A percentile compares a stretch with the other conserved stretches of the same genome.
Conservation (phyloP, 2,888 invertebrate genomes). For the Nymphalis urticae region DNA sequence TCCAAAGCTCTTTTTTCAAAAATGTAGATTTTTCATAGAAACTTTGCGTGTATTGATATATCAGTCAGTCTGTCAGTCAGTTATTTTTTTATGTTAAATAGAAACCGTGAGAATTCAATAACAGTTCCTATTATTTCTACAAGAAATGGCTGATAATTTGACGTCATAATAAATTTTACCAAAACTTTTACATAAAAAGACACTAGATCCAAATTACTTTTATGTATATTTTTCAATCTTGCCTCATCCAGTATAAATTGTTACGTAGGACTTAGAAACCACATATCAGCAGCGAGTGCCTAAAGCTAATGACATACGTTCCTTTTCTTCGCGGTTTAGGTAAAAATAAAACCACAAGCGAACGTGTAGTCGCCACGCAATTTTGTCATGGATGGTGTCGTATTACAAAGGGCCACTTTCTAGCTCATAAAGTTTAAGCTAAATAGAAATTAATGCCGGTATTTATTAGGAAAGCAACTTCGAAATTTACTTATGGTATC, state of each 20-base stretch:
- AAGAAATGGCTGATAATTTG: too few relatives aligned
- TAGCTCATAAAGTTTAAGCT: conserved; percentile 25
- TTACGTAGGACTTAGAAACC: conserved; percentile 48
- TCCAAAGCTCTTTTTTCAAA: too few relatives aligned
- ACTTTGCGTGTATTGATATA: too few relatives aligned
- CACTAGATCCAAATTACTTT: not conserved
- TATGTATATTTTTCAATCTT: not conserved
- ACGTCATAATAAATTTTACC: too few relatives aligned
- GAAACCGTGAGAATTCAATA: too few relatives aligned
- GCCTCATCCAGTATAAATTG: conserved; percentile 18
- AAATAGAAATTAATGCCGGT: conserved; percentile 18
- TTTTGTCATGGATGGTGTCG: conserved; percentile 44
- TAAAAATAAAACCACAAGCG: conserved; percentile 59
- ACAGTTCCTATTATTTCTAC: too few relatives aligned
- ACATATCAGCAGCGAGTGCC: conserved; percentile 61
- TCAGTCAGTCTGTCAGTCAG: too few relatives aligned
- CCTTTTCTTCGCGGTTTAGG: conserved; percentile 56
- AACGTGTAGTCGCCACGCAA: conserved; percentile 48
- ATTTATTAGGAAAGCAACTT: conserved; percentile 11
- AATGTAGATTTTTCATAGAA: too few relatives aligned
- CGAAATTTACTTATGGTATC: not conserved
- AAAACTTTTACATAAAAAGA: too few relatives aligned
- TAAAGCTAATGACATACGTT: conserved; percentile 61
- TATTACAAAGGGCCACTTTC: conserved; percentile 35
- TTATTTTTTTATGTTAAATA: too few relatives aligned